phyloP scores from a whole-genome alignment of 2,888 invertebrate species.

The Teinopalpus imperialis region DNA sequence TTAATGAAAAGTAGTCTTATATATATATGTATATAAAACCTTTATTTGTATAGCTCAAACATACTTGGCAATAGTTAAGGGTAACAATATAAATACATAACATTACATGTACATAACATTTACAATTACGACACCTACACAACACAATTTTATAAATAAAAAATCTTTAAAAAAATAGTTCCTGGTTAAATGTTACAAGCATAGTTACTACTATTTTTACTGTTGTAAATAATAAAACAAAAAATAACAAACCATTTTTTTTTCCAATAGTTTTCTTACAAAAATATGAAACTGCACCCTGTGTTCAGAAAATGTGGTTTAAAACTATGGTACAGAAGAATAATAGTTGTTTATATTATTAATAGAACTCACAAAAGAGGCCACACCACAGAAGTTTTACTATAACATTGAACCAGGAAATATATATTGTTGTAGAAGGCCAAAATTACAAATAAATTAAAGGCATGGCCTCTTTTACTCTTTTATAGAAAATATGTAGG shows the following conservation, averaged over 20 bases:
- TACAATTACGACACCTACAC: too few species aligned
- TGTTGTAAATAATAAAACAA: constrained; percentile 30
- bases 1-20: too few species aligned
- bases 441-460: neutral
- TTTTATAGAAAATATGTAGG: too few species aligned
- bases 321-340: neutral
- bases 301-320: constrained; percentile 44
- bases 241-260: constrained; percentile 65
- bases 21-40: too few species aligned
- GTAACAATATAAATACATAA: too few species aligned
- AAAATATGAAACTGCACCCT: constrained; percentile 52
- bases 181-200: constrained; percentile 53
- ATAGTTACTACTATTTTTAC: constrained; percentile 26
- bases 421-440: constrained; percentile 1
- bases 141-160: neutral
- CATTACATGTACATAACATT: too few species aligned
- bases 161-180: constrained; percentile 34
- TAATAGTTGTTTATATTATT: too few species aligned
- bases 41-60: too few species aligned
- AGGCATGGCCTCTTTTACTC: constrained; percentile 41
- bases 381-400: constrained; percentile 29
- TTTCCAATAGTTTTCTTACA: constrained; percentile 55
- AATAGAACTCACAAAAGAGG: constrained; percentile 40
- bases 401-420: constrained; percentile 31
- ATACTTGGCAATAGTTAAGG: too few species aligned